Evolutionary conservation across 2,113 vertebrate genomes (phyloP).

Genomic region (Heloderma charlesbogerti): DNA sequence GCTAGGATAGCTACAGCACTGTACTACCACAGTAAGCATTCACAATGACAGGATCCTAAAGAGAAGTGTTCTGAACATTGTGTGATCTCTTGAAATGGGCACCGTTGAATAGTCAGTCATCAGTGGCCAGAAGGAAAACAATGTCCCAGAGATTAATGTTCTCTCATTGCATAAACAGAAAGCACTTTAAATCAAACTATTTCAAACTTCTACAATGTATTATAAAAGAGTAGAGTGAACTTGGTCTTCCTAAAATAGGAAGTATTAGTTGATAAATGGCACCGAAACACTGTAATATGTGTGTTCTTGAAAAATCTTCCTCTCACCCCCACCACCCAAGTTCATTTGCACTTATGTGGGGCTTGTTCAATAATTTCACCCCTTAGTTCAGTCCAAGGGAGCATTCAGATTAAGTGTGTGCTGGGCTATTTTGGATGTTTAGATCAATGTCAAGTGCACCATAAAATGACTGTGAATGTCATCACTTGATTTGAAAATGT

Average conservation of each 20-base stretch:
- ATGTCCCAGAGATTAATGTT: background rate
- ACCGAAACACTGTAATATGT: too few species aligned
- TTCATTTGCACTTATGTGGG: background rate
- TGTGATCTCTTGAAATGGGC: background rate
- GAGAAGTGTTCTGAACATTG: background rate
- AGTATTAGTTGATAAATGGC: background rate
- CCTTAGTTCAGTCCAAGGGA: background rate
- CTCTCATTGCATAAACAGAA: background rate
- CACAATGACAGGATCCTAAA: background rate
- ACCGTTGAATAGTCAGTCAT: background rate
- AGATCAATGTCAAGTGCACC: background rate
- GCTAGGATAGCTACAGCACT: background rate
- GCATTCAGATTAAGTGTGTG: background rate
- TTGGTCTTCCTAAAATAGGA: background rate
- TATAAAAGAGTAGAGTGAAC: background rate
- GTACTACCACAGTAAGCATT: background rate
- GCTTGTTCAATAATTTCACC: background rate
- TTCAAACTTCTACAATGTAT: background rate
- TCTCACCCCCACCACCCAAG: background rate
- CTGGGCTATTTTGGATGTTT: background rate
- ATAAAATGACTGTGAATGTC: background rate
- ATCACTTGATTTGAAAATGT: background rate
- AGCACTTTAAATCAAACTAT: background rate
- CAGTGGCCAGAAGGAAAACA: background rate
- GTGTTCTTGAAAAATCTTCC: background rate